Percentiles rank a stretch among this genome's conserved stretches.
phyloP scores from a whole-genome alignment of 2,113 vertebrate genomes.

The Suncus etruscus region DNA sequence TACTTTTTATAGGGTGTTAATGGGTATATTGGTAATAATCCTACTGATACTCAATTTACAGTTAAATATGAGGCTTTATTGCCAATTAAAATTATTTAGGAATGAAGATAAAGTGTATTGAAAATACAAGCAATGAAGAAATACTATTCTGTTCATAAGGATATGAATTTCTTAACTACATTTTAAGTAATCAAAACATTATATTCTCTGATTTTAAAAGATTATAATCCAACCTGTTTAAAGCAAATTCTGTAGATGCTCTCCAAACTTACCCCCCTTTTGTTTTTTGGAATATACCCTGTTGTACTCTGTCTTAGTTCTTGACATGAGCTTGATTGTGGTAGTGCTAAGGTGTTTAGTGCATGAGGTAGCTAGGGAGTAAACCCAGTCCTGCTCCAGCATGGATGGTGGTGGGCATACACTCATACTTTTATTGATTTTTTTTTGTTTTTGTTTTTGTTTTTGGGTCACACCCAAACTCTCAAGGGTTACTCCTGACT shows the following conservation, averaged over 20 bases:
- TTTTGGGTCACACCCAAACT: too few relatives aligned
- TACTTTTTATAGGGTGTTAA: background rate
- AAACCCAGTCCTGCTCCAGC: too few relatives aligned
- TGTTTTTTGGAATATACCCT: too few relatives aligned
- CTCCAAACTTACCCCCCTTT: too few relatives aligned
- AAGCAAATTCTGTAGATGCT: background rate
- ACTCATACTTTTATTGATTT: too few relatives aligned
- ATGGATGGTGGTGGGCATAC: too few relatives aligned
- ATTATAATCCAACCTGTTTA: constrained; percentile 9
- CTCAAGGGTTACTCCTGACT: too few relatives aligned
- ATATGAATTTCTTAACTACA: constrained; percentile 25
- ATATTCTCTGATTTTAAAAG: constrained; percentile 43
- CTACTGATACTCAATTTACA: constrained; percentile 38
- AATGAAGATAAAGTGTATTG: constrained; percentile 43
- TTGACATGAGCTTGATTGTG: too few relatives aligned
- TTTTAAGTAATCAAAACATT: constrained; percentile 29
- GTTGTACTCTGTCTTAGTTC: too few relatives aligned
- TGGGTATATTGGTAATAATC: background rate
- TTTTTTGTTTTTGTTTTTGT: too few relatives aligned
- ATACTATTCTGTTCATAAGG: constrained; percentile 7
- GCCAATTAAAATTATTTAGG: constrained; percentile 30
- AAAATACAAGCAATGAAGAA: constrained; percentile 41
- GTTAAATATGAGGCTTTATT: background rate
- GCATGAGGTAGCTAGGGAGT: too few relatives aligned
- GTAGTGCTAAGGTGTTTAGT: too few relatives aligned